phyloP scores from a whole-genome alignment of 1,140 invertebrate species.

The Bombus confusus region DNA sequence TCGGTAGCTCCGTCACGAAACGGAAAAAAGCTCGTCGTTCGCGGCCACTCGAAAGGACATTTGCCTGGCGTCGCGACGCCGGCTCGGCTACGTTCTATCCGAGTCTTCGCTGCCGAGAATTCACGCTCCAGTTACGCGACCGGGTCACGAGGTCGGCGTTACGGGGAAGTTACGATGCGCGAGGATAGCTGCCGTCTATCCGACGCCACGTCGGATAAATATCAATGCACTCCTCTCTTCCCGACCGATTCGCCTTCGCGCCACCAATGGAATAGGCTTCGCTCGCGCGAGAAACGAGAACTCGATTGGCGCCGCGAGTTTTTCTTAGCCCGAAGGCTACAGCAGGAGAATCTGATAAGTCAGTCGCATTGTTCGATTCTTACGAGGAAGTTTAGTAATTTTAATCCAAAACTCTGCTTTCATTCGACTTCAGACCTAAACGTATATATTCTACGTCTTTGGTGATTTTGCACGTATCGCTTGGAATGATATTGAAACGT shows the following conservation, averaged over 20 bases:
- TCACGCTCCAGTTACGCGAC: conserved; percentile 65
- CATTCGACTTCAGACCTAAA: too few relatives aligned
- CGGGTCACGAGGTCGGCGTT: conserved; percentile 58
- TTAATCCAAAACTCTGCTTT: too few relatives aligned
- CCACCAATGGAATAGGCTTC: not conserved
- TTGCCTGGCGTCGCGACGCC: conserved; percentile 49
- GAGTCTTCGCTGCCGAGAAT: conserved; percentile 46
- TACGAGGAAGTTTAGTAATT: too few relatives aligned
- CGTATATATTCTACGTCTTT: too few relatives aligned
- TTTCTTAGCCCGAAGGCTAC: not conserved
- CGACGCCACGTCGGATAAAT: conserved; percentile 48
- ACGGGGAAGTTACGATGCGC: conserved; percentile 10
- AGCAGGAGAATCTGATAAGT: too few relatives aligned
- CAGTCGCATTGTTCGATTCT: too few relatives aligned
- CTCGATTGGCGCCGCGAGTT: not conserved
- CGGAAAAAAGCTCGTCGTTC: not conserved
- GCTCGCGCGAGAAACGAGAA: too few relatives aligned
- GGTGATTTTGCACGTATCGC: too few relatives aligned
- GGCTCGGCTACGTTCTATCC: conserved; percentile 19
- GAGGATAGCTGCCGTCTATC: conserved; percentile 52
- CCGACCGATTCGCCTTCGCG: not conserved
- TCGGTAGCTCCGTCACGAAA: conserved; percentile 31
- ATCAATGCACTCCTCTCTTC: not conserved
- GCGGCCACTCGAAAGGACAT: conserved; percentile 24
- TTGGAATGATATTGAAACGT: too few relatives aligned